Conservation (phyloP, 2,888 invertebrate species). For the Ennomos quercinarius region DNA sequence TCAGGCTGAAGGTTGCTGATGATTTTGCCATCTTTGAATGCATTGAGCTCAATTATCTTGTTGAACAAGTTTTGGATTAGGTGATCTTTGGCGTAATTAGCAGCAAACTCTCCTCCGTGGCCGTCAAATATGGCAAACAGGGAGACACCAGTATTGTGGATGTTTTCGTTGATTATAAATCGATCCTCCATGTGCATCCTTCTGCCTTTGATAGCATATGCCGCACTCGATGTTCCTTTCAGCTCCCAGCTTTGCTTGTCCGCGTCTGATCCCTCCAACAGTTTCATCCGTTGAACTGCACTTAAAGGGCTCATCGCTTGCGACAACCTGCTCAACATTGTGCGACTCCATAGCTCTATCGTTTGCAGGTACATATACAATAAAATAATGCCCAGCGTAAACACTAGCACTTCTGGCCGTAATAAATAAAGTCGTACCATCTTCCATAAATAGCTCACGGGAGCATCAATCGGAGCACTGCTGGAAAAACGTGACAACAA, state of each 20-base stretch:
- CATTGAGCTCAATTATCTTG: conserved; percentile 90
- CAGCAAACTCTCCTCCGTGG: conserved; percentile 97
- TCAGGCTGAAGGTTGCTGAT: conserved; percentile 62
- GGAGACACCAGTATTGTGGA: conserved; percentile 93
- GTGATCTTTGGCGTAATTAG: conserved; percentile 96
- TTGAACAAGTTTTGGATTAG: conserved; percentile 92
- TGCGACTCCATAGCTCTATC: conserved; percentile 93
- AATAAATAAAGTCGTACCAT: conserved; percentile 91
- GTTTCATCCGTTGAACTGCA: conserved; percentile 86
- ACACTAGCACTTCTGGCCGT: conserved; percentile 92
- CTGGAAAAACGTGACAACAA: conserved; percentile 92
- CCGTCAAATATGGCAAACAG: conserved; percentile 98
- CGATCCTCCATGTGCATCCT: conserved; percentile 97
- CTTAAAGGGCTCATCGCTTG: conserved; percentile 87
- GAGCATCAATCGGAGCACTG: conserved; percentile 91
- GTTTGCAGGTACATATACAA: conserved; percentile 93
- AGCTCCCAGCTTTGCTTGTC: conserved; percentile 90
- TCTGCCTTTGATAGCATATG: conserved; percentile 95
- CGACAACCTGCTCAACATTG: conserved; percentile 89
- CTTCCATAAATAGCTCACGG: conserved; percentile 91
- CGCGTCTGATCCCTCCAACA: conserved; percentile 82
- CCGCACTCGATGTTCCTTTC: conserved; percentile 90
- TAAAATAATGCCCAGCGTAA: conserved; percentile 89
- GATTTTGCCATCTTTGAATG: conserved; percentile 87
- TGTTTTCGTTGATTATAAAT: conserved; percentile 94